Evolutionary conservation across 2,113 vertebrate species (phyloP).

Genomic region (Turnix velox): DNA sequence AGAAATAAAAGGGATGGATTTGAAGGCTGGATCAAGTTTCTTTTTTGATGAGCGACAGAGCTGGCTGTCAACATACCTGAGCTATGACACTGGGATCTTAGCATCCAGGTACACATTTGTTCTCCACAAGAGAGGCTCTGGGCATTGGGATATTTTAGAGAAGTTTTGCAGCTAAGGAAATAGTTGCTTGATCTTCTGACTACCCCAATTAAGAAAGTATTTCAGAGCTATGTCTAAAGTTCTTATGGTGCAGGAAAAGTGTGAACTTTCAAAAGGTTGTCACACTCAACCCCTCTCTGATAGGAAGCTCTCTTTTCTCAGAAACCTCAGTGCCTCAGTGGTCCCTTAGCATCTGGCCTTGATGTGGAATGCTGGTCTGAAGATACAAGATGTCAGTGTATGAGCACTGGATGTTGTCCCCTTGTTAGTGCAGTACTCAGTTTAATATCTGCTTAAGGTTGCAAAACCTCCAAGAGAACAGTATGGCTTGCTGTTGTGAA

Average conservation of each 20-base stretch:
- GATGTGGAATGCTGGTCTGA: rapidly evolving
- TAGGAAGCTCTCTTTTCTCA: background rate
- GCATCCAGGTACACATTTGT: background rate
- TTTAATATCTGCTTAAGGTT: background rate
- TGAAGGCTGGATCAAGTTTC: background rate
- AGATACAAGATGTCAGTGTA: rapidly evolving
- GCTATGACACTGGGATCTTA: background rate
- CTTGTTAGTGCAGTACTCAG: background rate
- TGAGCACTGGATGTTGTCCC: background rate
- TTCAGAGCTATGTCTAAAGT: background rate
- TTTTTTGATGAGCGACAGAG: background rate
- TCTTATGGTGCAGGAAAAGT: background rate
- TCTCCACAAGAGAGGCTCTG: background rate
- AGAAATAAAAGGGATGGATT: background rate
- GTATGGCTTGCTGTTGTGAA: background rate
- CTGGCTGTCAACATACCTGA: background rate
- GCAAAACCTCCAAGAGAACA: background rate
- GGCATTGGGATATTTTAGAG: background rate
- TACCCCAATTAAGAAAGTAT: background rate
- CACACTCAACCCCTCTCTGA: background rate
- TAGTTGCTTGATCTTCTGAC: background rate
- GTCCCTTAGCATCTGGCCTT: background rate
- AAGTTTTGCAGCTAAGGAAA: background rate
- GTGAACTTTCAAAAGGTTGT: background rate
- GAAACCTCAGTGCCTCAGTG: background rate